These are phyloP conservation scores for Spea multiplicata DNA, from an alignment of 2,113 vertebrate species.

Conservation along the genomic window DNA sequence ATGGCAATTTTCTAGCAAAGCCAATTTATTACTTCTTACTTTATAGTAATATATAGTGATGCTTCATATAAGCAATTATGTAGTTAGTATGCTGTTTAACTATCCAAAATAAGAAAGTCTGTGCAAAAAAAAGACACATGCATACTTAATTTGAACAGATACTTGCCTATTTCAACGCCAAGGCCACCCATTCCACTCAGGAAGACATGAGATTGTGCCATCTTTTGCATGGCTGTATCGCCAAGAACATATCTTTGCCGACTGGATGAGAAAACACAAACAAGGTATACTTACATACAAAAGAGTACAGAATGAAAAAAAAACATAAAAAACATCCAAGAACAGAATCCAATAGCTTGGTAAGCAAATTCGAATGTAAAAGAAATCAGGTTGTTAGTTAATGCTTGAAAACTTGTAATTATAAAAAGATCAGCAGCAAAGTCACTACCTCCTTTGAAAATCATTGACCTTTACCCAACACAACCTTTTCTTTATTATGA, in stretches of 20 bases:
- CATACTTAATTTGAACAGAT: conserved; percentile 23
- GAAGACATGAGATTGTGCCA: conserved; percentile 93
- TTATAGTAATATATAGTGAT: too few species aligned
- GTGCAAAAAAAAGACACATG: not conserved
- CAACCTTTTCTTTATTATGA: not conserved
- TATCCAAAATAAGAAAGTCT: not conserved
- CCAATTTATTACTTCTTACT: too few species aligned
- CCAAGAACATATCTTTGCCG: conserved; percentile 97
- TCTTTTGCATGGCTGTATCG: conserved; percentile 96
- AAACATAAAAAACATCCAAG: too few species aligned
- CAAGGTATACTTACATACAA: not conserved
- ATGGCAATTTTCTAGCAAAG: too few species aligned
- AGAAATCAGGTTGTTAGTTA: too few species aligned
- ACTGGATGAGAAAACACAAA: conserved; percentile 61
- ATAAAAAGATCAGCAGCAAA: too few species aligned
- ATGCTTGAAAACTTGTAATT: too few species aligned
- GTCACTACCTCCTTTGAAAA: not conserved
- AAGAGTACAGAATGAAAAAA: too few species aligned
- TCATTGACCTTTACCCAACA: not conserved
- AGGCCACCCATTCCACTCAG: conserved; percentile 91
- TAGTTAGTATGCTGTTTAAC: not conserved
- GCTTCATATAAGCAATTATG: too few species aligned
- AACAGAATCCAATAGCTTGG: too few species aligned
- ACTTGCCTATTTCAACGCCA: conserved; percentile 92
- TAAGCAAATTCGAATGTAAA: too few species aligned